These are phyloP conservation scores for Lepidochrysops patricia DNA, from an alignment of 2,888 invertebrate genomes.

Conservation along the genomic window DNA sequence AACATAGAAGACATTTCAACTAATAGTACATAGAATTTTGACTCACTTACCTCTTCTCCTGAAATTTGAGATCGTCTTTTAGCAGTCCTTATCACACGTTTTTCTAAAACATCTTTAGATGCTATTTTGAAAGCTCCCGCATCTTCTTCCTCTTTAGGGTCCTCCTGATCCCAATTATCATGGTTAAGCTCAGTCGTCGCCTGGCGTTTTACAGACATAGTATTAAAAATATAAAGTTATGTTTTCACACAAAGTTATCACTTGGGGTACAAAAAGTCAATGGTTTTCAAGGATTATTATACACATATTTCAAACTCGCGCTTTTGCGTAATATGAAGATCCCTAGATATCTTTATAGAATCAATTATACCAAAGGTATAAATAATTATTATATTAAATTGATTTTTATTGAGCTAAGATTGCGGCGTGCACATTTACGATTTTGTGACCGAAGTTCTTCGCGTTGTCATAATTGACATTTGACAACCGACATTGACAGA, in stretches of 20 bases:
- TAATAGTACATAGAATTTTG: background rate
- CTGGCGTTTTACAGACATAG: slow-evolving; percentile 82
- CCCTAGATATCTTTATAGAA: background rate
- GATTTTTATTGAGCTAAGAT: too few species aligned
- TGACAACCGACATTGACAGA: too few species aligned
- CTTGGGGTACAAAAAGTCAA: background rate
- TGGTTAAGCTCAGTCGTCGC: slow-evolving; percentile 86
- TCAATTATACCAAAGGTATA: too few species aligned
- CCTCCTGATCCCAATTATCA: slow-evolving; percentile 89
- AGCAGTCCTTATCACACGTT: slow-evolving; percentile 86
- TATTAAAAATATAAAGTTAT: background rate
- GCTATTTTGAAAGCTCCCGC: slow-evolving; percentile 81
- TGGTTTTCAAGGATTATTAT: background rate
- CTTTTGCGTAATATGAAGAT: background rate
- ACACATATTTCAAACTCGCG: background rate
- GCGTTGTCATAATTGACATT: too few species aligned
- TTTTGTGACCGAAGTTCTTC: too few species aligned
- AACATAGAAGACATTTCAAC: background rate
- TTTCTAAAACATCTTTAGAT: slow-evolving; percentile 79
- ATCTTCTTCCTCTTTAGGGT: slow-evolving; percentile 72
- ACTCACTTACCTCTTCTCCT: slow-evolving; percentile 35
- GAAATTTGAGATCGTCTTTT: slow-evolving; percentile 71
- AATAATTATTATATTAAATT: too few species aligned
- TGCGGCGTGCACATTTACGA: too few species aligned
- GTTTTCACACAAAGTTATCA: background rate